Evolutionary conservation across 2,113 vertebrate species (phyloP).

Genomic region (Thunnus thynnus): DNA sequence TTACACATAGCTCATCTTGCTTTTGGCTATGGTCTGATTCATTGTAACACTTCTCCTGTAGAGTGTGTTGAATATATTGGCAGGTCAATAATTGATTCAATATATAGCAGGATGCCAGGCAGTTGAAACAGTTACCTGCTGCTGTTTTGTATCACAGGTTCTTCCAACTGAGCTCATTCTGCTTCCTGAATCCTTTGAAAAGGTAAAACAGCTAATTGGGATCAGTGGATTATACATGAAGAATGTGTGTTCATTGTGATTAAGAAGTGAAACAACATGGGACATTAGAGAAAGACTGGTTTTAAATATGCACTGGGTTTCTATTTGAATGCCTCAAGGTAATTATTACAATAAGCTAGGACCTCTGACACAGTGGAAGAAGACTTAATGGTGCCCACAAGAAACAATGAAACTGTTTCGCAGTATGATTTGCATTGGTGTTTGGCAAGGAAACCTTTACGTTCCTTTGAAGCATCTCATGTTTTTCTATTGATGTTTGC

Average conservation of each 20-base stretch:
- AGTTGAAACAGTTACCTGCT: constrained; percentile 40
- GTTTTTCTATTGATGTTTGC: constrained; percentile 3
- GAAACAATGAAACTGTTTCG: constrained; percentile 14
- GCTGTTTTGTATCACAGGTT: constrained; percentile 23
- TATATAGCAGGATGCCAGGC: constrained; percentile 34
- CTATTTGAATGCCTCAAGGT: constrained; percentile 10
- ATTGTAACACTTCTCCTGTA: constrained; percentile 24
- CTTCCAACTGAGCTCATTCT: constrained; percentile 27
- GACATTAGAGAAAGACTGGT: background rate
- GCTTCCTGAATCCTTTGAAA: constrained; percentile 15
- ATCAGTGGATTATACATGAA: constrained; percentile 5
- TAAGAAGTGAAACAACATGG: background rate
- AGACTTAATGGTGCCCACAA: background rate
- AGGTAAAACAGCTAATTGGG: constrained; percentile 4
- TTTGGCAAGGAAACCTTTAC: background rate
- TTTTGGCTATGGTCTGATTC: constrained; percentile 44
- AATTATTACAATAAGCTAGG: constrained; percentile 1
- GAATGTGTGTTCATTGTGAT: constrained; percentile 15
- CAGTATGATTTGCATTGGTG: constrained; percentile 4
- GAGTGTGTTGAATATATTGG: constrained; percentile 51
- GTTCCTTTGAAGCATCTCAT: background rate
- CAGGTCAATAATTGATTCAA: constrained; percentile 56
- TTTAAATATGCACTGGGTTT: background rate
- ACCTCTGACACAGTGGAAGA: background rate
- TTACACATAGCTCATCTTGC: constrained; percentile 26